Base-by-base conservation (phyloP, 2,888 invertebrate genomes). In the Nycteola revayana region DNA sequence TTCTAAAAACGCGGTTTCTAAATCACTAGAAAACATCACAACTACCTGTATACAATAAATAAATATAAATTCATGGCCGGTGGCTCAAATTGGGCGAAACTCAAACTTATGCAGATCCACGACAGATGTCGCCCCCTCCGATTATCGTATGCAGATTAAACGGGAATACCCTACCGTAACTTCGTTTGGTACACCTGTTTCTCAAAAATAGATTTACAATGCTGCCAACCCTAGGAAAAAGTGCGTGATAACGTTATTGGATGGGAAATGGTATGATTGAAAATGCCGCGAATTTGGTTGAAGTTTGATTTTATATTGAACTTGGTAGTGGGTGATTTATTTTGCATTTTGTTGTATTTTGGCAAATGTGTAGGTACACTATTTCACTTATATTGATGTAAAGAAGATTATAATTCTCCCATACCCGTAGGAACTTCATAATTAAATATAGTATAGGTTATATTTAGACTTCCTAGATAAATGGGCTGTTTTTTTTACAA, bases 61-160 rank as follows among this genome's bases (percentile, higher is more conserved):
- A 55, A 46, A 74, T 68, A 79, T 78, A 81, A 77, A 83, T 83
- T 76, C 76, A 79, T 75, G 76, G 75, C 67, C 68, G 63, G 58
- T 53, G 53, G 66, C 70, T 76, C 75, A 78, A 82, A 82, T 83
- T 76, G 82, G 66, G 75, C 72, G 72, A 80, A 73, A 75, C 74
- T 75, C 67, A 70, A 84, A 86, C 74, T 82, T 81, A 81, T 85
- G 83, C 77, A 84, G 76, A 80, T 79, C 61, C 59, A 52, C 54
- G 74, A 72, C 86, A 87, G 87, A 86, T 85, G 87, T 78, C 83
- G 72, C 71, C 60, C 53, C 66, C 59, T 72, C 66, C 43, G 75
- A 76, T 86, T 82, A 86, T 83, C 80, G 84, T 78, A 84, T 85
- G 86, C 78, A 84, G 80, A 85, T 85, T 75, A 75, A 72, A 65